phyloP scores from a whole-genome alignment of 2,888 invertebrate species.

The Amphipoea lucens region DNA sequence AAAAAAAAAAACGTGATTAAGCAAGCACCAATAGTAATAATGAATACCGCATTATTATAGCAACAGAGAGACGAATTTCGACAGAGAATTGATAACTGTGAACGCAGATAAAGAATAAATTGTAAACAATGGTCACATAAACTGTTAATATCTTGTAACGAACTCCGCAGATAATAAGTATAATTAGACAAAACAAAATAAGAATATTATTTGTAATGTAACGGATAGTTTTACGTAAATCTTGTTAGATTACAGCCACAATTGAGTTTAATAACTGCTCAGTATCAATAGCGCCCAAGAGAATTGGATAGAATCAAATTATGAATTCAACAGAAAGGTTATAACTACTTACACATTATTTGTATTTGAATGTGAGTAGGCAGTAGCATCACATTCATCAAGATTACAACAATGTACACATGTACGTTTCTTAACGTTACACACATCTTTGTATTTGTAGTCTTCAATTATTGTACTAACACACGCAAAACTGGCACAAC shows the following conservation, averaged over 20 bases:
- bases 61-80: conserved; percentile 84
- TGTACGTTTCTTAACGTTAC: conserved; percentile 40
- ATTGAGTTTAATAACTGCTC: conserved; percentile 15
- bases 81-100: conserved; percentile 84
- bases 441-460: conserved; percentile 41
- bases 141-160: conserved; percentile 79
- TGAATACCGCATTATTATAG: conserved; percentile 77
- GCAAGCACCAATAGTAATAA: conserved; percentile 48
- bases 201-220: conserved; percentile 66
- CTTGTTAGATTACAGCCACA: conserved; percentile 44
- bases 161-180: conserved; percentile 79
- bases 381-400: conserved; percentile 51
- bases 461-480: conserved; percentile 62
- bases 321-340: conserved; percentile 25
- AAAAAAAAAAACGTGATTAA: conserved; percentile 48
- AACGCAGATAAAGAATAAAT: conserved; percentile 84
- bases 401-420: conserved; percentile 49
- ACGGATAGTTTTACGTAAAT: conserved; percentile 55
- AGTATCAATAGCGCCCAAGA: conserved; percentile 5
- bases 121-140: conserved; percentile 85
- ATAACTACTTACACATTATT: conserved; percentile 48
- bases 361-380: conserved; percentile 46
- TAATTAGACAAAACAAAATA: conserved; percentile 84
- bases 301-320: conserved; percentile 13
- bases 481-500: conserved; percentile 60